Evolutionary conservation across 2,888 invertebrate genomes (phyloP).

Genomic region (Drosophila basisetae): DNA sequence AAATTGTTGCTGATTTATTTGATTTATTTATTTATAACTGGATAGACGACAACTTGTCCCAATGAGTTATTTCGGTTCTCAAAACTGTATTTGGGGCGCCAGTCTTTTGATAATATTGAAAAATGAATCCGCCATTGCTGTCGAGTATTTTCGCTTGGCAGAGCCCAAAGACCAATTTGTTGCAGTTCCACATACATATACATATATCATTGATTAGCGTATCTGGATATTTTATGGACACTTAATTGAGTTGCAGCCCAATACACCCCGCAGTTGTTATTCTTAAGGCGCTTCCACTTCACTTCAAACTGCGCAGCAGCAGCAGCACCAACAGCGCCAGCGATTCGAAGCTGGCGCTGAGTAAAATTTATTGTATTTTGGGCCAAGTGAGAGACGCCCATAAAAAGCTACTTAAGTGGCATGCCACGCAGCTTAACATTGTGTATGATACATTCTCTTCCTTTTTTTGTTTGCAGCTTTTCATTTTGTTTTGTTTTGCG

Average conservation of each 20-base stretch:
- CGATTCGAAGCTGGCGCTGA: constrained; percentile 58
- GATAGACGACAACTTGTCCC: background rate
- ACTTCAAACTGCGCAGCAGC: constrained; percentile 48
- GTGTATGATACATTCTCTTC: constrained; percentile 22
- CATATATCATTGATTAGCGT: constrained; percentile 75
- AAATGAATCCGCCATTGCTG: constrained; percentile 29
- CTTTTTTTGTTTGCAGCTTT: background rate
- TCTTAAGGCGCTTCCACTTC: constrained; percentile 50
- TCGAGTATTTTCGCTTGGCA: constrained; percentile 39
- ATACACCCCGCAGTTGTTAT: constrained; percentile 3
- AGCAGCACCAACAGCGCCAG: constrained; percentile 5
- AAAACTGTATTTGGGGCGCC: constrained; percentile 26
- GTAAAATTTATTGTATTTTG: constrained; percentile 78
- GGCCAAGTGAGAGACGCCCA: constrained; percentile 66
- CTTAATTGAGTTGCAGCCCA: constrained; percentile 73
- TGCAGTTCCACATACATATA: constrained; percentile 21
- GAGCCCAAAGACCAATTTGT: constrained; percentile 38
- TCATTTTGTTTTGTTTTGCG: constrained; percentile 21
- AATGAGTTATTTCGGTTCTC: constrained; percentile 31
- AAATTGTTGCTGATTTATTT: constrained; percentile 3
- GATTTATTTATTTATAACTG: constrained; percentile 10
- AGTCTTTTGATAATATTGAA: constrained; percentile 48
- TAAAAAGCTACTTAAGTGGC: constrained; percentile 74
- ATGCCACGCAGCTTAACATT: constrained; percentile 64
- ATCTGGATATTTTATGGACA: constrained; percentile 77